A percentile compares a stretch with the other conserved stretches of the same genome.
These are phyloP conservation scores for Polypedilum pembai DNA, from an alignment of 1,140 invertebrate species.

Conservation along the genomic window DNA sequence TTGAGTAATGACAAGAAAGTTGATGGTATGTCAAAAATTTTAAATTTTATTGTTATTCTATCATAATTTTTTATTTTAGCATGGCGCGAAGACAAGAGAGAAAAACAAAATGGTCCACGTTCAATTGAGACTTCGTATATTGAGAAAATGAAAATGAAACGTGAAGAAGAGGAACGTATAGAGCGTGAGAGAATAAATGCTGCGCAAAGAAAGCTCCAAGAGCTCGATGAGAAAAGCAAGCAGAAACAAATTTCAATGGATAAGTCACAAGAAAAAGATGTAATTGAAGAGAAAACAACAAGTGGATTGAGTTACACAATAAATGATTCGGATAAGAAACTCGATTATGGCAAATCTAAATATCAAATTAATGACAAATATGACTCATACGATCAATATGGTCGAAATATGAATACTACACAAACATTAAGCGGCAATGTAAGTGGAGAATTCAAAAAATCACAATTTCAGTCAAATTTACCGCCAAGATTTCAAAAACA, in stretches of 20 bases:
- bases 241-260: slow-evolving; percentile 47
- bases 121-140: slow-evolving; percentile 40
- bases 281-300: slow-evolving; percentile 4
- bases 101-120: neutral
- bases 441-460: slow-evolving; percentile 2
- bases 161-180: slow-evolving; percentile 34
- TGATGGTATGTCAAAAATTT: neutral
- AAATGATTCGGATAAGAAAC: slow-evolving; percentile 14
- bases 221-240: slow-evolving; percentile 55
- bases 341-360: slow-evolving; percentile 10
- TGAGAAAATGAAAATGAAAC: slow-evolving; percentile 39
- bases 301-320: neutral
- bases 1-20: slow-evolving; percentile 32
- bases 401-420: neutral
- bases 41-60: neutral
- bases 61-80: slow-evolving; percentile 29
- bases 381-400: neutral
- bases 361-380: slow-evolving; percentile 9
- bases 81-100: slow-evolving; percentile 29
- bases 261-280: slow-evolving; percentile 45
- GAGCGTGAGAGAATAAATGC: slow-evolving; percentile 47
- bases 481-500: slow-evolving; percentile 80
- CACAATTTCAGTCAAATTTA: slow-evolving; percentile 64
- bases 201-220: slow-evolving; percentile 56
- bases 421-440: neutral